Evolutionary conservation across 2,113 vertebrate species (phyloP).

Genomic region (Chlamydotis undulata): DNA sequence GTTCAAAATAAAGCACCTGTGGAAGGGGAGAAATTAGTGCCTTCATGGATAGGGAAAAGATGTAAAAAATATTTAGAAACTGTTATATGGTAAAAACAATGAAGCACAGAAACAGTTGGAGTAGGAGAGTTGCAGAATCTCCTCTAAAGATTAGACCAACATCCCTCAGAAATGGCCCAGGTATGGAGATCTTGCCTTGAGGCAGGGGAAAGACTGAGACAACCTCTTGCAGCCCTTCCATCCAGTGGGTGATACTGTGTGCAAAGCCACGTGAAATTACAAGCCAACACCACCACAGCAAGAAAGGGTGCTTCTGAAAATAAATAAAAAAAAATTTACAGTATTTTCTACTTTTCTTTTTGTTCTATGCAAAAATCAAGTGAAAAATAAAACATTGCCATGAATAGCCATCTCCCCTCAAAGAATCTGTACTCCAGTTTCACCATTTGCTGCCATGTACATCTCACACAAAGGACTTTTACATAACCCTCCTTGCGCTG

Average conservation of each 20-base stretch:
- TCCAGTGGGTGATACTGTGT: not conserved
- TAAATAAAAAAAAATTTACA: not conserved
- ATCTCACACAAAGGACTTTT: constrained; percentile 71
- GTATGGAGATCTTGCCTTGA: not conserved
- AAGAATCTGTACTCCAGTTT: constrained; percentile 27
- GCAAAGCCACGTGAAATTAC: not conserved
- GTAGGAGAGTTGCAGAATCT: not conserved
- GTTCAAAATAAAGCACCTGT: not conserved
- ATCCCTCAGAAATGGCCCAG: not conserved
- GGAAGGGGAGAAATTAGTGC: not conserved
- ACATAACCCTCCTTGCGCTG: constrained; percentile 59
- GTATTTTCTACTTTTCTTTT: not conserved
- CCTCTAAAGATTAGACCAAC: not conserved
- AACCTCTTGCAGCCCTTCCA: not conserved
- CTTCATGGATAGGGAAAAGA: not conserved
- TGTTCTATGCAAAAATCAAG: constrained; percentile 28
- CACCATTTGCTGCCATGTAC: constrained; percentile 44
- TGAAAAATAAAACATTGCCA: constrained; percentile 25
- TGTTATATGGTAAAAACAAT: not conserved
- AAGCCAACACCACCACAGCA: not conserved
- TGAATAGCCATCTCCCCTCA: constrained; percentile 1
- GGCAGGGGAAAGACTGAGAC: not conserved
- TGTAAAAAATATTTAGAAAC: not conserved
- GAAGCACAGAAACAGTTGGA: not conserved
- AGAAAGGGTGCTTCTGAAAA: not conserved